phyloP scores from a whole-genome alignment of 2,797 vertebrate genomes.

The Diplodus puntazzo region DNA sequence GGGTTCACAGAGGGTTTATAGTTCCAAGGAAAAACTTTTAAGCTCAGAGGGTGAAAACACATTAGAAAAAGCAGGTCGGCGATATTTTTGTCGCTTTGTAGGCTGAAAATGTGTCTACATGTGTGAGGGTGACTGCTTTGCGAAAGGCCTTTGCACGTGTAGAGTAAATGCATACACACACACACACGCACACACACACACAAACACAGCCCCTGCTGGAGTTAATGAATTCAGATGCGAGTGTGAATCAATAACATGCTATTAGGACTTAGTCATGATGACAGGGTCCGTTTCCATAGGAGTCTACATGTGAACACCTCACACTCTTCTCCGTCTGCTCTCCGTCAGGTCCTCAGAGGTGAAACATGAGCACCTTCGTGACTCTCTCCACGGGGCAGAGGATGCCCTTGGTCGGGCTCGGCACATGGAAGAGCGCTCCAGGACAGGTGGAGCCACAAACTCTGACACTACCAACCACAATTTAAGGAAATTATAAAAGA shows the following conservation, averaged over 20 bases:
- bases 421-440: slow-evolving; percentile 85
- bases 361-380: slow-evolving; percentile 75
- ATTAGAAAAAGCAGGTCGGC: slow-evolving; percentile 20
- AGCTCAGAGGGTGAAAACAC: slow-evolving; percentile 2
- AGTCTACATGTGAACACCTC: slow-evolving; percentile 22
- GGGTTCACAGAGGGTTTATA: slow-evolving; percentile 67
- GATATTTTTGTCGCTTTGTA: slow-evolving; percentile 6
- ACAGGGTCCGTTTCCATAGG: slow-evolving; percentile 28
- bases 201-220: slow-evolving; percentile 15
- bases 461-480: neutral
- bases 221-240: slow-evolving; percentile 66
- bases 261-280: slow-evolving; percentile 64
- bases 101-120: neutral
- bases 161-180: neutral
- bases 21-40: slow-evolving; percentile 38
- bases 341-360: slow-evolving; percentile 27
- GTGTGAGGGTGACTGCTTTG: neutral
- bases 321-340: slow-evolving; percentile 29
- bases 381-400: slow-evolving; percentile 76
- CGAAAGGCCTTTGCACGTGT: slow-evolving; percentile 2
- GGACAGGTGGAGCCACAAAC: slow-evolving; percentile 75
- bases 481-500: neutral
- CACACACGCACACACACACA: neutral
- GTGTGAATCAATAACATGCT: slow-evolving; percentile 68
- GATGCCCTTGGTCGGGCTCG: slow-evolving; percentile 83